phyloP scores from a whole-genome alignment of 2,113 vertebrate genomes.

The Rhinopithecus roxellana region DNA sequence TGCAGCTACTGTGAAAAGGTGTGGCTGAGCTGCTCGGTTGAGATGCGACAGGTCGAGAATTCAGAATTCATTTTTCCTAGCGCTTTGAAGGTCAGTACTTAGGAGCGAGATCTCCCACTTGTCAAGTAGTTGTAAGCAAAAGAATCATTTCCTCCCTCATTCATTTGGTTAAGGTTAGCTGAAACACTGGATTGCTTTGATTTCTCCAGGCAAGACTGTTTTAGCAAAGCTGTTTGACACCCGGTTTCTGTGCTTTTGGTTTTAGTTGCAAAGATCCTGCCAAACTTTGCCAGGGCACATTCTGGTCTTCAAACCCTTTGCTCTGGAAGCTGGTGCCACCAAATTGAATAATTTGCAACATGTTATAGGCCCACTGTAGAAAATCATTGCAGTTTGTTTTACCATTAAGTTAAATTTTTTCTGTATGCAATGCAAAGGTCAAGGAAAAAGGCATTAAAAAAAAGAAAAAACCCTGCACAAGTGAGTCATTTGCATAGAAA shows the following conservation, averaged over 20 bases:
- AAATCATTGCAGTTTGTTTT: neutral
- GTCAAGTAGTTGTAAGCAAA: neutral
- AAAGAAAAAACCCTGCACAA: neutral
- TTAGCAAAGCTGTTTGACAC: neutral
- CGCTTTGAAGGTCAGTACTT: neutral
- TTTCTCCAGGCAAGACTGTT: neutral
- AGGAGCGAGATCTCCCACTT: neutral
- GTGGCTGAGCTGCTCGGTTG: neutral
- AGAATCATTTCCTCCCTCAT: neutral
- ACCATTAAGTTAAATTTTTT: neutral
- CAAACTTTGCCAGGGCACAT: neutral
- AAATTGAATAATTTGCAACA: neutral
- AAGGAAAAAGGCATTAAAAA: neutral
- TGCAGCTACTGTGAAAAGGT: neutral
- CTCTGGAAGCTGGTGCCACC: neutral
- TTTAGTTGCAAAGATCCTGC: neutral
- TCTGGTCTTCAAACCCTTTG: neutral
- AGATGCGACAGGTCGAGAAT: rapidly evolving
- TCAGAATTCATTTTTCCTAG: neutral
- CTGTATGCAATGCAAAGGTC: neutral
- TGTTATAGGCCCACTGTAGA: neutral
- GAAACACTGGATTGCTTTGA: neutral
- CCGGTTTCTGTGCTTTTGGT: neutral
- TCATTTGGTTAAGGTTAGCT: neutral
- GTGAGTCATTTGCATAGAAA: neutral